Base-by-base conservation (phyloP, 2,888 invertebrate species). In the Clunio marinus region DNA sequence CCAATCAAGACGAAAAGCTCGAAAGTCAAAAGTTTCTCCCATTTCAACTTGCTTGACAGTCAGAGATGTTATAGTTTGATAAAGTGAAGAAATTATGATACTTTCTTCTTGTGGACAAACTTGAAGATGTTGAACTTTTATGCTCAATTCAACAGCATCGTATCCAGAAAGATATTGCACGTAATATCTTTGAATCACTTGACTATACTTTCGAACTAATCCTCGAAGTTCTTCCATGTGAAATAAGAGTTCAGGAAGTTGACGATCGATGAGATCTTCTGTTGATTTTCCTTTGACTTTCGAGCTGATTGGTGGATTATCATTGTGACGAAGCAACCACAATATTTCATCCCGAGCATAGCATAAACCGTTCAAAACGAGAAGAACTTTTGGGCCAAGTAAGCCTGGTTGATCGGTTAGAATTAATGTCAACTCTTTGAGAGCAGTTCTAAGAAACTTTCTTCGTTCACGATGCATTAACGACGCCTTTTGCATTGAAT, bases 351-450 rank as follows among this genome's bases (percentile, higher is more conserved):
- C 99, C 73, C 98, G 84, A 0, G 97, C 90, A 78, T 95, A 90
- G 71, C 94, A 94, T 8, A 99, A 81, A 0, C 93, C 98, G 85
- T 98, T 96, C 76, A 99, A 93, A 71, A 99, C 93, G 75, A 96
- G 86, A 69, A 99, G 82, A 4, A 96, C 94, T 81, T 99, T 99
- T 0, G 99, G 99, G 0, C 99, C 99, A 51, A 99, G 80, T 22
- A 99, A 81, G 1, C 99, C 97, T 2, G 99, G 99, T 77, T 99
- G 97, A 80, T 99, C 99, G 15, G 96, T 93, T 76, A 98, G 86
- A 73, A 99, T 92, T 1, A 96, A 82, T 1, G 93, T 93, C 70
- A 99, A 80, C 78, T 99, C 99, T 76, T 96, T 95, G 20, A 99
- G 80, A 1, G 97, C 94, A 1, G 95, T 93, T 69, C 99, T 86